These are phyloP conservation scores for Clinocottus analis DNA, from an alignment of 2,113 vertebrate species.

Conservation along the genomic window DNA sequence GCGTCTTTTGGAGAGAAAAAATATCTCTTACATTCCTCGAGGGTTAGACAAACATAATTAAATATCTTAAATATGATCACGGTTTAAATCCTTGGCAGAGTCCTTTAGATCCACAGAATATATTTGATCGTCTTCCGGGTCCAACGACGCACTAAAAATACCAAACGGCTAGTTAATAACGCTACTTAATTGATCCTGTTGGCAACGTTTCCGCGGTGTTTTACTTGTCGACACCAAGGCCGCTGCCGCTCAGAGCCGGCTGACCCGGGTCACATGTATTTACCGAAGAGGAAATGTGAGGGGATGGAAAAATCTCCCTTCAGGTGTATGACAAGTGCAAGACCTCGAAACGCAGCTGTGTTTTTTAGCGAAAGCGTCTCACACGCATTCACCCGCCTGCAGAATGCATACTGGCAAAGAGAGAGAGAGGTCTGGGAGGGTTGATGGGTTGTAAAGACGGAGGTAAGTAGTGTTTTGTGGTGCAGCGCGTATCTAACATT, in stretches of 20 bases:
- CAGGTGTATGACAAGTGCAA: conserved; percentile 48
- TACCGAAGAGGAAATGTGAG: conserved; percentile 47
- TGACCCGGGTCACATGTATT: conserved; percentile 57
- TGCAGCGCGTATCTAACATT: conserved; percentile 1
- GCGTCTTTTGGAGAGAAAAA: not conserved
- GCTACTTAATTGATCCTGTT: conserved; percentile 42
- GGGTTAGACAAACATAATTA: not conserved
- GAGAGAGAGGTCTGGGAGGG: not conserved
- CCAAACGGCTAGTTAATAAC: not conserved
- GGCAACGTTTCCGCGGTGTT: conserved; percentile 41
- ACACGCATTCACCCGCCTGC: not conserved
- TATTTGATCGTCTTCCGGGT: not conserved
- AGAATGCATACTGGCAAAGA: not conserved
- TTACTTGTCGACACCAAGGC: conserved; percentile 44
- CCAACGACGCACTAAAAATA: conserved; percentile 6
- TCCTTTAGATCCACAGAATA: not conserved
- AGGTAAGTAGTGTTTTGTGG: not conserved
- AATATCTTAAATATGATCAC: not conserved
- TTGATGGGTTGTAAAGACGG: conserved; percentile 4
- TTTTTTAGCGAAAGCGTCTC: conserved; percentile 28
- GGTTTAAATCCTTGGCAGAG: not conserved
- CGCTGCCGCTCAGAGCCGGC: conserved; percentile 36
- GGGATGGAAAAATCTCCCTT: conserved; percentile 27
- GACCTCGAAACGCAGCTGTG: conserved; percentile 38
- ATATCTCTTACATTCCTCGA: not conserved